Base-by-base conservation (phyloP, 30 jellyfish, hydroid and myxozoan species). In the Mastigias papua region DNA sequence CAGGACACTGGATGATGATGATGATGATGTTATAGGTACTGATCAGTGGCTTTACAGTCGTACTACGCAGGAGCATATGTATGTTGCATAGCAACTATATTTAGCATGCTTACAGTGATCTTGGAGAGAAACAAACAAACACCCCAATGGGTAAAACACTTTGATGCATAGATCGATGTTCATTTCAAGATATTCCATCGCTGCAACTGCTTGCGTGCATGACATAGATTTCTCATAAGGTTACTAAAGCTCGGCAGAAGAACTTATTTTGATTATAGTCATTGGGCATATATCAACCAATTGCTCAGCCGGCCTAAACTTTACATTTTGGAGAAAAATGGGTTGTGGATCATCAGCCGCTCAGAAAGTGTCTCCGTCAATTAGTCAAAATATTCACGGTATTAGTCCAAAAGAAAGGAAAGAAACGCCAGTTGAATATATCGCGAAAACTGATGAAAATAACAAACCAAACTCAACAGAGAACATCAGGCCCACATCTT, bases 301-400 rank as follows among this genome's bases (percentile, higher is more conserved):
- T 8, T 42, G 54, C 13, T 42, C 13, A 15, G 54, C 13, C 13
- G 54, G 13, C 54, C 54, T 42, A 15, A 15, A 42, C 13, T 4
- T 42, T 15, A 42, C 54, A 42, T 19, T 21, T 54, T 54, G 23
- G 17, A 54, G 2, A 25, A 58, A 75, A n/a, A 83, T 85, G 94
- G 94, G 94, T 73, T 85, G 94, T 73, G 94, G 94, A 29, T 76
- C 94, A 17, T 85, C 94, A 33, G 21, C 80, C 4, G 72, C 81
- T 2, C 83, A 72, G 37, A 73, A 73, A 75, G 94, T 85, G 35
- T 42, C 80, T 62, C 94, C 94, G 63, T 58, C 89, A 0, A 46
- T 73, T 30, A 60, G 62, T 11, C 33, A 34, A 1, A 48, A 42
- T 20, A 28, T 25, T 22, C 32, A 49, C 3, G 34, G 35, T 11